Percentiles rank a stretch among this genome's conserved stretches.
Conservation (phyloP, 2,797 vertebrate species). For the Uromys caudimaculatus region DNA sequence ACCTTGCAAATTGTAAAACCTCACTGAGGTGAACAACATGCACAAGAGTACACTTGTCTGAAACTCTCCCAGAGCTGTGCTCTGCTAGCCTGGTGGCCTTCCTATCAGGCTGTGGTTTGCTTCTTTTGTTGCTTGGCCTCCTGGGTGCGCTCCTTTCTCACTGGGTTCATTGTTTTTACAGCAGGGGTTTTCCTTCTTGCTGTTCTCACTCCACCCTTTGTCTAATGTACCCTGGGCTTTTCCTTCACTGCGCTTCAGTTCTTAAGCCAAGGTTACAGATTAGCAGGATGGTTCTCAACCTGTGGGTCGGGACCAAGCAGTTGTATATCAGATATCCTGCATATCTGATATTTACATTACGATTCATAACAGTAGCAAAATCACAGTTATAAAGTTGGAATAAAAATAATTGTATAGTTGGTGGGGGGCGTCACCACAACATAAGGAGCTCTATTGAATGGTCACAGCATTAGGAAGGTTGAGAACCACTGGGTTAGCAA, state of each 20-base stretch:
- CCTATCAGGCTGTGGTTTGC: background rate
- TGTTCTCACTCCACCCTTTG: background rate
- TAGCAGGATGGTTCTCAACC: background rate
- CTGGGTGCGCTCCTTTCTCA: conserved; percentile 47
- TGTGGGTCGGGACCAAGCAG: background rate
- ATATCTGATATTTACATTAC: background rate
- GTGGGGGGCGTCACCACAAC: background rate
- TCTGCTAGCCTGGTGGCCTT: background rate
- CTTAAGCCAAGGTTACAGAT: background rate
- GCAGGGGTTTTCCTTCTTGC: background rate
- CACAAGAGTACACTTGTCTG: conserved; percentile 3
- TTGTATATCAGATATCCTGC: background rate
- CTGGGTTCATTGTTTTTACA: background rate
- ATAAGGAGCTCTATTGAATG: background rate
- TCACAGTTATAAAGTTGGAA: background rate
- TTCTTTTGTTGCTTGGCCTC: background rate
- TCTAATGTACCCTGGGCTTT: background rate
- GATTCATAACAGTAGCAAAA: background rate
- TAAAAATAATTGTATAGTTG: background rate
- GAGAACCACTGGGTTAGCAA: background rate
- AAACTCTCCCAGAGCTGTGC: fast-evolving
- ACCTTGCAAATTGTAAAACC: conserved; percentile 78
- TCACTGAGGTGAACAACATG: conserved; percentile 70
- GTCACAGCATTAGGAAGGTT: background rate
- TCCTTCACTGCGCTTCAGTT: background rate